A percentile compares a stretch with the other conserved stretches of the same genome.
phyloP scores from a whole-genome alignment of 2,113 vertebrate species.

The Oxyura jamaicensis region DNA sequence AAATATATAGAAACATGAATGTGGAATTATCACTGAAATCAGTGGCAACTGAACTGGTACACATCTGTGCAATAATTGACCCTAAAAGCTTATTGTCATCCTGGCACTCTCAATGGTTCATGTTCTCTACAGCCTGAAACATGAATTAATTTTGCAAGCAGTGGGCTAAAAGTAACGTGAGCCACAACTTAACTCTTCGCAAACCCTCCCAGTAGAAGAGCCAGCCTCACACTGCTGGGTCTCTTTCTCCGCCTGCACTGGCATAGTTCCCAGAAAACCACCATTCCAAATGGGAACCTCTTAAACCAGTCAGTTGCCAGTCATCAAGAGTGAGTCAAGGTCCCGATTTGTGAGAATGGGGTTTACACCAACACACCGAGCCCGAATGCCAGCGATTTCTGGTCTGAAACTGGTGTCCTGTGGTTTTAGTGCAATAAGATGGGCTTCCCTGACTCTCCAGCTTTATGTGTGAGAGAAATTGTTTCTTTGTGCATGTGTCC shows the following conservation, averaged over 20 bases:
- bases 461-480: not conserved
- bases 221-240: not conserved
- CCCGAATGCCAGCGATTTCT: not conserved
- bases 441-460: not conserved
- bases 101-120: slow-evolving; percentile 5
- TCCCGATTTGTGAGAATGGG: not conserved
- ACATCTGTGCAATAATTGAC: slow-evolving; percentile 39
- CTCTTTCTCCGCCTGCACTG: not conserved
- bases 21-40: not conserved
- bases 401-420: not conserved
- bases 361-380: not conserved
- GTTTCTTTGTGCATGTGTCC: not conserved
- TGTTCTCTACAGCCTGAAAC: not conserved
- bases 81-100: slow-evolving; percentile 24
- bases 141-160: slow-evolving; percentile 54
- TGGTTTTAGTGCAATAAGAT: not conserved
- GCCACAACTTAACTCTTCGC: slow-evolving; percentile 32
- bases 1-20: not conserved
- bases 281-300: not conserved
- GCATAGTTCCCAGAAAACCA: not conserved
- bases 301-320: not conserved
- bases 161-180: slow-evolving; percentile 18
- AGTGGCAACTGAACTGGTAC: not conserved
- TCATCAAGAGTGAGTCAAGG: not conserved
- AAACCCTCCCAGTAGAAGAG: not conserved